phyloP scores from a whole-genome alignment of 2,888 invertebrate species.

The Oscheius sp. region DNA sequence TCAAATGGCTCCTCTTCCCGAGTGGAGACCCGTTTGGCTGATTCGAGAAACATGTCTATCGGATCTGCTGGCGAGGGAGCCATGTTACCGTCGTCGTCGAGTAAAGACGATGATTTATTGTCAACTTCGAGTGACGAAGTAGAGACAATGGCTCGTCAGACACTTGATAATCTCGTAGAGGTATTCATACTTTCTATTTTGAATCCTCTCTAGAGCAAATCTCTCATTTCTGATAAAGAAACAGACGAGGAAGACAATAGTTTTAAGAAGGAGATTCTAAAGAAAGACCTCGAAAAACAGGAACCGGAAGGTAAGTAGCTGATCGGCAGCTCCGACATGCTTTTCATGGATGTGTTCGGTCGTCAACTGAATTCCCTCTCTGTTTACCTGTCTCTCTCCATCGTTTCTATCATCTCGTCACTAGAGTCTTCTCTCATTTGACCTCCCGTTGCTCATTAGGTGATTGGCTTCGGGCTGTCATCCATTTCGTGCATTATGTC shows the following conservation, averaged over 20 bases:
- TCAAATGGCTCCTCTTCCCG: conserved; percentile 47
- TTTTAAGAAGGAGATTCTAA: conserved; percentile 17
- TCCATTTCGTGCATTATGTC: too few relatives aligned
- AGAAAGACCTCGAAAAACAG: conserved; percentile 16
- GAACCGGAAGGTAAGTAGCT: conserved; percentile 20
- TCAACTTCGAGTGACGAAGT: conserved; percentile 62
- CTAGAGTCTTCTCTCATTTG: background rate
- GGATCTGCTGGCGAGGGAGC: conserved; percentile 42
- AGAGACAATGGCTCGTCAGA: conserved; percentile 60
- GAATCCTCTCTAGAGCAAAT: conserved; percentile 12
- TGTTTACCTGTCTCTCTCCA: background rate
- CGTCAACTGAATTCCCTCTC: background rate
- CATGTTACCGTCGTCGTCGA: conserved; percentile 58
- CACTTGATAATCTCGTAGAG: conserved; percentile 59
- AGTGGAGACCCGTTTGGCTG: conserved; percentile 52
- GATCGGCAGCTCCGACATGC: background rate
- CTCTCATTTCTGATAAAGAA: conserved; percentile 19
- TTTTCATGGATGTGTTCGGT: background rate
- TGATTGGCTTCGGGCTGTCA: too few relatives aligned
- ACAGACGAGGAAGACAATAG: conserved; percentile 6
- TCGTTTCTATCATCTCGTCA: background rate
- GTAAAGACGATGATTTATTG: conserved; percentile 61
- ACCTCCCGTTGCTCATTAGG: too few relatives aligned
- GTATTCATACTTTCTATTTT: conserved; percentile 30
- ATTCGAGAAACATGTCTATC: conserved; percentile 24